Conservation (phyloP, 1,140 invertebrate genomes). For the Ceratoteleas bidentatus region DNA sequence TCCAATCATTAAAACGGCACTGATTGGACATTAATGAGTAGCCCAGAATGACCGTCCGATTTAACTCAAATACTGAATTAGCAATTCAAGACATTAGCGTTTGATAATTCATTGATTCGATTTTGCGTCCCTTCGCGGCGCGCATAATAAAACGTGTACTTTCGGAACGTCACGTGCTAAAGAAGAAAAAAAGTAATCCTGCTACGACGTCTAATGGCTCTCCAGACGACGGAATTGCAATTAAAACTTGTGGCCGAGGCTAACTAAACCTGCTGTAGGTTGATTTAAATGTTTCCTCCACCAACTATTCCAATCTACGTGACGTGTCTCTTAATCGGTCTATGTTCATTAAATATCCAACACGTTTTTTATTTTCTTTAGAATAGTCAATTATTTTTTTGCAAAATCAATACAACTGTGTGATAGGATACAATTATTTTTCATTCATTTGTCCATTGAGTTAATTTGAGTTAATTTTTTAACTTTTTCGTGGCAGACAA, state of each 20-base stretch:
- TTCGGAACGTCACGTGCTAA: slow-evolving; percentile 58
- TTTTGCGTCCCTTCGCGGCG: slow-evolving; percentile 28
- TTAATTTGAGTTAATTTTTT: too few species aligned
- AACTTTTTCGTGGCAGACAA: too few species aligned
- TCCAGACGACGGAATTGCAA: slow-evolving; percentile 76
- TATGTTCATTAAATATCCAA: slow-evolving; percentile 22
- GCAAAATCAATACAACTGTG: too few species aligned
- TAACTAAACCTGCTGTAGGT: slow-evolving; percentile 76
- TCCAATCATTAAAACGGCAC: too few species aligned
- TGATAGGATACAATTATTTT: too few species aligned
- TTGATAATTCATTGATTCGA: slow-evolving; percentile 58
- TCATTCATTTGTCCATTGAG: too few species aligned
- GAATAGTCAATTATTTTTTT: too few species aligned
- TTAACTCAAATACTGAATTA: slow-evolving; percentile 43
- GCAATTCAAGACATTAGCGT: slow-evolving; percentile 32
- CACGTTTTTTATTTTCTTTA: neutral
- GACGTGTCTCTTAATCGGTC: slow-evolving; percentile 40
- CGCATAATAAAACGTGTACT: slow-evolving; percentile 58
- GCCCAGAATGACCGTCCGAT: slow-evolving; percentile 9
- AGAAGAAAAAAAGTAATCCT: slow-evolving; percentile 71
- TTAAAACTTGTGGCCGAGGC: slow-evolving; percentile 79
- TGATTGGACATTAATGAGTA: too few species aligned
- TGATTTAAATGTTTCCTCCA: slow-evolving; percentile 76
- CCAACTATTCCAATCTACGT: slow-evolving; percentile 56
- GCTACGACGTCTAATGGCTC: slow-evolving; percentile 73